Evolutionary conservation across 2,797 vertebrate genomes (phyloP), one percentile per base, ranked within the genome.

Genomic region (Anas capensis): DNA sequence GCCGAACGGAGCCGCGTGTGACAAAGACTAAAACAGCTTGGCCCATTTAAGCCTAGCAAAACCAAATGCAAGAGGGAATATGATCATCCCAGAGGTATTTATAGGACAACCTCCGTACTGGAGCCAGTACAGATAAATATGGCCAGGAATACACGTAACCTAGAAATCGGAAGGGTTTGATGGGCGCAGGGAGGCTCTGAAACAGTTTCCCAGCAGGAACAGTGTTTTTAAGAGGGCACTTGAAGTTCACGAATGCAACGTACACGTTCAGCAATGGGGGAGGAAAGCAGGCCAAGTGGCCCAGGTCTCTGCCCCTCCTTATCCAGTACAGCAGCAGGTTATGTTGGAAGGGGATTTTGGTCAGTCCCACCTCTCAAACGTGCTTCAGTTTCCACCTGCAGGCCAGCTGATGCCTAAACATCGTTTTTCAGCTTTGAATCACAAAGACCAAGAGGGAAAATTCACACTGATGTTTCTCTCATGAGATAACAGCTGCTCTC

Each of bases 51-150:
- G 89, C 61, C 12, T 40, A 88, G 76, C 82, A 96, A 81, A 93
- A 77, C 72, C 84, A 61, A 93, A 95, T 64, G 64, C 93, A 95
- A 87, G 83, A 93, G 88, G 81, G 90, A 97, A 92, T 92, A 94
- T 34, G 34, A 93, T 85, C 38, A 48, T 92, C 88, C 90, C 93
- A 0, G 5, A 89, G 82, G 92, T 93, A 97, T 95, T 96, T 96
- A 95, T 96, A 95, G 94, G 95, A 80, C 81, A 54, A 71, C 36
- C 27, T 71, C 49, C 70, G 71, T 88, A 73, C 3, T 40, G 68
- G 81, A 94, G 83, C 57, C 92, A 87, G 78, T n/a, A 26, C 40
- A 95, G 83, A 95, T 73, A 95, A 93, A 95, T 92, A 95, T 49
- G 75, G 83, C 92, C 90, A 95, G 60, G 78, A 93, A 89, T 64